Conservation (phyloP, 2,113 vertebrate species). For the Osmerus eperlanus region DNA sequence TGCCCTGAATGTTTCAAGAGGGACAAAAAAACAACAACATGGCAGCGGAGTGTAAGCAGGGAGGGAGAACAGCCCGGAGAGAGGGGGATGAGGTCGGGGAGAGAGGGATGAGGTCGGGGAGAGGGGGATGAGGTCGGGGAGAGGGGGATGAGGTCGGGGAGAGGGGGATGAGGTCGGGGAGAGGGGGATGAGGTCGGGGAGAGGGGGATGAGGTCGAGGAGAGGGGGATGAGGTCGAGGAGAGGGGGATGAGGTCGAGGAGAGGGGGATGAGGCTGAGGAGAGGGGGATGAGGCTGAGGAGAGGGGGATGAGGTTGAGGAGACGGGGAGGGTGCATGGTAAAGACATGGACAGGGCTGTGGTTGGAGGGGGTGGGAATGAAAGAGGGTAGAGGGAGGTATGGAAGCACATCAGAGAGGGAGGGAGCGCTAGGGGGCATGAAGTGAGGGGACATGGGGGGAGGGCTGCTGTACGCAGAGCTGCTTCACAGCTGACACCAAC, state of each 20-base stretch:
- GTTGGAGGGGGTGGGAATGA: background rate
- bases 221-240: too few relatives aligned
- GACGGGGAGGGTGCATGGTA: background rate
- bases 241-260: too few relatives aligned
- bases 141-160: background rate
- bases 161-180: background rate
- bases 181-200: background rate
- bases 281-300: background rate
- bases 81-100: background rate
- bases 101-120: background rate
- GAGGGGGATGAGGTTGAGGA: background rate
- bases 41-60: background rate
- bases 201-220: background rate
- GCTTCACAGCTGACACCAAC: background rate
- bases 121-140: background rate
- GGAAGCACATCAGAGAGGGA: background rate
- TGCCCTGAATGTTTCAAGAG: background rate
- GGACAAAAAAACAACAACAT: background rate
- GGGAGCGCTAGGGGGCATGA: background rate
- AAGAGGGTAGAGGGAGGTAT: background rate
- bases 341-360: background rate
- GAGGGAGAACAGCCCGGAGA: background rate
- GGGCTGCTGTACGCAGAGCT: background rate
- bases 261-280: too few relatives aligned
- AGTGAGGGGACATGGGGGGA: slow-evolving; percentile 4